phyloP scores from a whole-genome alignment of 2,113 vertebrate species.

The Lonchura striata region DNA sequence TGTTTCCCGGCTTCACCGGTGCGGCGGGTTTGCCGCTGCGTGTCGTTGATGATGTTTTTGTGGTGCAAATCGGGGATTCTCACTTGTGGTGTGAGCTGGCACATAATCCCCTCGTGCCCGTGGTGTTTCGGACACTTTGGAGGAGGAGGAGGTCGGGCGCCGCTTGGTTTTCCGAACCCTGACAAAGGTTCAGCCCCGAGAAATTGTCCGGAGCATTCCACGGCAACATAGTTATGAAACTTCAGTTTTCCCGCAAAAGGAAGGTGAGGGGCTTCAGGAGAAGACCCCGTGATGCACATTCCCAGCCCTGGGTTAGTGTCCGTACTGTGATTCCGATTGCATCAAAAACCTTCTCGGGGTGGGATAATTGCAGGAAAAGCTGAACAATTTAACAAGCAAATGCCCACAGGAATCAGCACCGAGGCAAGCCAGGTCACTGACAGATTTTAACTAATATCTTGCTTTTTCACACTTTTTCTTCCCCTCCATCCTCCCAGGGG shows the following conservation, averaged over 20 bases:
- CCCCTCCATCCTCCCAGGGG: neutral
- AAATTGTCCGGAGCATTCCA: too few relatives aligned
- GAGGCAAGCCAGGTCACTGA: neutral
- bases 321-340: fast-evolving
- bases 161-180: fast-evolving
- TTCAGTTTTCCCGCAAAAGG: neutral
- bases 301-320: neutral
- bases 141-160: neutral
- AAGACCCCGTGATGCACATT: fast-evolving
- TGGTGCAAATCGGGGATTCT: neutral
- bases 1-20: neutral
- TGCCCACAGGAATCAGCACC: fast-evolving
- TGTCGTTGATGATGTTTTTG: fast-evolving
- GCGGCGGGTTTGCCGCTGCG: too few relatives aligned
- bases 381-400: neutral
- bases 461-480: neutral
- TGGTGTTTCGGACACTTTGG: fast-evolving
- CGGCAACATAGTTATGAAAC: fast-evolving
- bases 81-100: fast-evolving
- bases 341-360: neutral
- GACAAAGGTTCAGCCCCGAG: fast-evolving
- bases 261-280: neutral
- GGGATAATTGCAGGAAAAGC: neutral
- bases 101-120: fast-evolving
- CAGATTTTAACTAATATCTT: neutral